phyloP scores from a whole-genome alignment of 2,888 invertebrate genomes.

The Boloria selene region DNA sequence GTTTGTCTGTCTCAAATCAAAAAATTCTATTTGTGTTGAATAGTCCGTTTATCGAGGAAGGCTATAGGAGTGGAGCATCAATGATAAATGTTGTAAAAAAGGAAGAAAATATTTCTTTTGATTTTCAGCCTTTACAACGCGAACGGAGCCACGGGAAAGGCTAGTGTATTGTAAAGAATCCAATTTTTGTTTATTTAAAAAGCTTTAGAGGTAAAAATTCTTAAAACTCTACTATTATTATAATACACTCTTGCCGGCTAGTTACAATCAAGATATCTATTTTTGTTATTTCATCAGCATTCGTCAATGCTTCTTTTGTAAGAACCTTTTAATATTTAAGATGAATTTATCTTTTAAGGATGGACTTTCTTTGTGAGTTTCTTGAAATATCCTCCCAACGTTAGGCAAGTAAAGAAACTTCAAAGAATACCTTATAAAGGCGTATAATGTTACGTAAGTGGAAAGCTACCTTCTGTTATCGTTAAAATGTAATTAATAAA shows the following conservation, averaged over 20 bases:
- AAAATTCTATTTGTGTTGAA: too few relatives aligned
- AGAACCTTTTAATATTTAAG: slow-evolving; percentile 53
- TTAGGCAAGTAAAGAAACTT: slow-evolving; percentile 28
- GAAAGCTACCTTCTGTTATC: slow-evolving; percentile 6
- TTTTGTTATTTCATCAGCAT: slow-evolving; percentile 47
- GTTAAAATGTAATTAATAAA: not conserved
- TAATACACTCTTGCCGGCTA: slow-evolving; percentile 26
- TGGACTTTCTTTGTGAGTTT: slow-evolving; percentile 53
- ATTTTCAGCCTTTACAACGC: too few relatives aligned
- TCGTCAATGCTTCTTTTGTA: slow-evolving; percentile 50
- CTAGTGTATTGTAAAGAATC: too few relatives aligned
- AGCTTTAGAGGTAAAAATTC: slow-evolving; percentile 6
- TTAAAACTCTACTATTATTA: slow-evolving; percentile 17
- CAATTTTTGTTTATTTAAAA: not conserved
- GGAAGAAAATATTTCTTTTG: too few relatives aligned
- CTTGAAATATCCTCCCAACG: slow-evolving; percentile 42
- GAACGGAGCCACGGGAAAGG: too few relatives aligned
- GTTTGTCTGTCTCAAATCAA: too few relatives aligned
- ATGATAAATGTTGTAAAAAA: too few relatives aligned
- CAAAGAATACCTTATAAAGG: slow-evolving; percentile 29
- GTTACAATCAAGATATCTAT: slow-evolving; percentile 46
- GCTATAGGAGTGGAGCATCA: too few relatives aligned
- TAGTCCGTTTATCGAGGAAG: too few relatives aligned
- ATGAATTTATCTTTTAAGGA: slow-evolving; percentile 56
- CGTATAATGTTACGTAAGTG: slow-evolving; percentile 11